Conservation (phyloP, 2,797 vertebrate species). For the Pogonophryne albipinna region DNA sequence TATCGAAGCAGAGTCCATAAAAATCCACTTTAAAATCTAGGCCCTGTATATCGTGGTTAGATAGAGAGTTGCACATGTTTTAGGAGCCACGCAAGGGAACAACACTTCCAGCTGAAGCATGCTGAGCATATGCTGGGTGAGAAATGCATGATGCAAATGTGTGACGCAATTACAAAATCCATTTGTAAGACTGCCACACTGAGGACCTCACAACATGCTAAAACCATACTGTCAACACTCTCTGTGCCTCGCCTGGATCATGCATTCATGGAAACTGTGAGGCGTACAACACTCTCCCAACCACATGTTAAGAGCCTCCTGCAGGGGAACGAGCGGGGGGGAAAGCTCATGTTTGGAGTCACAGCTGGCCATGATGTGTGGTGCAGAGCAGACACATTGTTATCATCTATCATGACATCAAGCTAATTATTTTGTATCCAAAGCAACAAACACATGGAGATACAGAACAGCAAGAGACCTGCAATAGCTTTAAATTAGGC, state of each 20-base stretch:
- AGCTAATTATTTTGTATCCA: too few relatives aligned
- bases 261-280: slow-evolving; percentile 59
- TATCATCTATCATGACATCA: background rate
- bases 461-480: too few relatives aligned
- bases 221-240: background rate
- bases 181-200: background rate
- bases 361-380: slow-evolving; percentile 9
- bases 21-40: slow-evolving; percentile 19
- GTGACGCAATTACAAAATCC: background rate
- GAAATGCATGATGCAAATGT: background rate
- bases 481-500: too few relatives aligned
- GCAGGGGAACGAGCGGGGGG: slow-evolving; percentile 44
- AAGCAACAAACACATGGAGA: too few relatives aligned
- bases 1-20: background rate
- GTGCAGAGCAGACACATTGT: slow-evolving; percentile 2
- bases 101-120: background rate
- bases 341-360: slow-evolving; percentile 34
- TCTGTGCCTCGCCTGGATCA: slow-evolving; percentile 4
- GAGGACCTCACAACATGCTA: slow-evolving; percentile 30
- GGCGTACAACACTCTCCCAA: slow-evolving; percentile 28
- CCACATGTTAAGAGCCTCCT: slow-evolving; percentile 50
- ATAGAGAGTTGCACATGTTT: slow-evolving; percentile 3
- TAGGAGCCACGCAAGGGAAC: background rate
- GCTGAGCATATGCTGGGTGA: slow-evolving; percentile 5
- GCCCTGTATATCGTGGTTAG: background rate